These are phyloP conservation scores for Hippocampus guttulatus DNA, from an alignment of 2,113 vertebrate genomes.

Conservation along the genomic window DNA sequence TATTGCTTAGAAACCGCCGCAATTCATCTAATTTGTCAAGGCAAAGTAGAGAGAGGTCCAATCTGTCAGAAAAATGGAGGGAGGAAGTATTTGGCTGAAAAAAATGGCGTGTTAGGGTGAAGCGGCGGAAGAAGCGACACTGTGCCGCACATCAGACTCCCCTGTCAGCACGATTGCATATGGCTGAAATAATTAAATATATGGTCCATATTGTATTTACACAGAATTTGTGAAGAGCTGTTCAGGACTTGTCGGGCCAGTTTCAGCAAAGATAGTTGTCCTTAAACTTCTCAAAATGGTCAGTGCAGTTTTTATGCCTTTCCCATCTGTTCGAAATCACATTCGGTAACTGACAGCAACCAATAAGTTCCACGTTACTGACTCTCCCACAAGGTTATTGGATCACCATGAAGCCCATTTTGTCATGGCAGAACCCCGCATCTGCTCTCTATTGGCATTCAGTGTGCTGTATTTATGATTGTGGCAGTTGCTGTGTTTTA, in stretches of 20 bases:
- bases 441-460: no score
- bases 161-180: background rate
- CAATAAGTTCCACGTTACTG: background rate
- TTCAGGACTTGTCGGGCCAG: background rate
- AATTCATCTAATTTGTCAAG: slow-evolving; percentile 47
- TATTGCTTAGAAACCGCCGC: slow-evolving; percentile 42
- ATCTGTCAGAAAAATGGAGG: slow-evolving; percentile 38
- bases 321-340: background rate
- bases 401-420: background rate
- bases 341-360: background rate
- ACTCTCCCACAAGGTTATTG: background rate
- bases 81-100: slow-evolving; percentile 17
- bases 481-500: no score
- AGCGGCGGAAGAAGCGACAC: slow-evolving; percentile 18
- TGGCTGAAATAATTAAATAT: background rate
- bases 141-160: slow-evolving; percentile 1
- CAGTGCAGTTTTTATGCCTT: background rate
- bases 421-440: background rate
- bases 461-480: no score
- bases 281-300: background rate
- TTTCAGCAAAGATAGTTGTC: background rate
- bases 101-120: background rate
- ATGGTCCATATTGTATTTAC: background rate
- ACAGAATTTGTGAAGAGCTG: background rate
- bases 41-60: slow-evolving; percentile 27